Base-by-base conservation (phyloP, 2,888 invertebrate genomes). In the Trachelus iudaicus region DNA sequence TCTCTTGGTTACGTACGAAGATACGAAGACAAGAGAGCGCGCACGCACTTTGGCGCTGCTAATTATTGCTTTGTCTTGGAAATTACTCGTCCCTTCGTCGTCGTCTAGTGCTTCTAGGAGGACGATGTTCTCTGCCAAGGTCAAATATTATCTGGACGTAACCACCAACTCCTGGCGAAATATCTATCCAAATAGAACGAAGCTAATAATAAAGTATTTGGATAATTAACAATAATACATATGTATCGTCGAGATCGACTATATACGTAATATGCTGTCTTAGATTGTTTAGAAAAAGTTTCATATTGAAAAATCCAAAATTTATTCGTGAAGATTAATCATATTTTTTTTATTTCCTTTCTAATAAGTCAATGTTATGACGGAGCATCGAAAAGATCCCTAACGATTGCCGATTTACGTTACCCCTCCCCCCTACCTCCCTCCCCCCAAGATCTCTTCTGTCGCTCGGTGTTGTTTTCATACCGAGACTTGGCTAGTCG, bases 21-120 rank as follows among this genome's bases (percentile, higher is more conserved):
- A 79, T 71, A 69, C 79, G 68, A 35, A 69, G 79, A 75, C 81
- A 78, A 56, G 56, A 23, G 56, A 56, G 56, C 56, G 75, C 80
- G 80, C 82, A 83, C 78, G 83, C 82, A 85, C 80, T 83, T 83
- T 75, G 79, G 76, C 73, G 80, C 82, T 82, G 81, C 81, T 86
- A 85, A 86, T 86, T 85, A 85, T 83, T 85, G 85, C 84, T 85
- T 83, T 83, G 83, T 84, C 83, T 83, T 79, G 80, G 75, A 76
- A 83, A 83, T 84, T 80, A 75, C 79, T 69, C 77, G 79, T 79
- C 56, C 79, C 76, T 81, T 76, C 75, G 35, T 74, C 74, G 56
- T 56, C 74, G 74, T 33, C 74, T n/a, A 30, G 71, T 23, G 71
- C 37, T 35, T 34, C 74, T 74, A 31, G 35, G 74, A 31, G 77